Percentiles rank a stretch among this genome's conserved stretches.
Conservation (phyloP, 1,140 invertebrate species). For the Pogonomyrmex californicus region DNA sequence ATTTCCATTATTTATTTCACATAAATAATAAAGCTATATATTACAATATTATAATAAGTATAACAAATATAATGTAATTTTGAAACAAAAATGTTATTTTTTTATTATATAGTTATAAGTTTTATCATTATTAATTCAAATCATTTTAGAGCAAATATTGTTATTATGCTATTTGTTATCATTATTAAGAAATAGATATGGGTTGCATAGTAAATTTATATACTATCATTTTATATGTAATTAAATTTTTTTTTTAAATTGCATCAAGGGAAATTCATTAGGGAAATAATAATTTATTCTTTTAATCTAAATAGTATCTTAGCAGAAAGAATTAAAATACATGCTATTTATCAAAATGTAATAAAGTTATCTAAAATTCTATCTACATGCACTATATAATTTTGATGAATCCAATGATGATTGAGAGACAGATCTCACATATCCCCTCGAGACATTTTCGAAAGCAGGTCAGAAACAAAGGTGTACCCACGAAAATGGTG, state of each 20-base stretch:
- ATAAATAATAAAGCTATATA: background rate
- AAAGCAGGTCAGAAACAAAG: constrained; percentile 52
- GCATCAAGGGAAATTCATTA: background rate
- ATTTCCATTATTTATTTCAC: background rate
- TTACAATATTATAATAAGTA: background rate
- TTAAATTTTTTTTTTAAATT: background rate
- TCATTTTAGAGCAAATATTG: too few species aligned
- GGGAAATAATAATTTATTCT: background rate
- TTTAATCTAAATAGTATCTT: background rate
- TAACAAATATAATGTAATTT: background rate
- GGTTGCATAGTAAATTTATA: constrained; percentile 4
- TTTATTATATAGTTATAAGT: background rate
- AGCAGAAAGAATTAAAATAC: background rate
- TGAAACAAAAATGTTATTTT: background rate
- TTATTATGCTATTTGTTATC: too few species aligned
- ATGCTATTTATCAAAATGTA: background rate
- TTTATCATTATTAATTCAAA: background rate
- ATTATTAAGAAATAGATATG: background rate
- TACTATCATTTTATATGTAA: background rate
- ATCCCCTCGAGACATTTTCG: constrained; percentile 38
- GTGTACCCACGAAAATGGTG: constrained; percentile 7
- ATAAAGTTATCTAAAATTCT: constrained; percentile 28
- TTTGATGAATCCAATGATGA: background rate
- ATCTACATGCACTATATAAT: constrained; percentile 12
- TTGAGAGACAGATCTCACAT: background rate